Evolutionary conservation across 1,140 invertebrate genomes (phyloP).

Genomic region (Nilaparvata lugens): DNA sequence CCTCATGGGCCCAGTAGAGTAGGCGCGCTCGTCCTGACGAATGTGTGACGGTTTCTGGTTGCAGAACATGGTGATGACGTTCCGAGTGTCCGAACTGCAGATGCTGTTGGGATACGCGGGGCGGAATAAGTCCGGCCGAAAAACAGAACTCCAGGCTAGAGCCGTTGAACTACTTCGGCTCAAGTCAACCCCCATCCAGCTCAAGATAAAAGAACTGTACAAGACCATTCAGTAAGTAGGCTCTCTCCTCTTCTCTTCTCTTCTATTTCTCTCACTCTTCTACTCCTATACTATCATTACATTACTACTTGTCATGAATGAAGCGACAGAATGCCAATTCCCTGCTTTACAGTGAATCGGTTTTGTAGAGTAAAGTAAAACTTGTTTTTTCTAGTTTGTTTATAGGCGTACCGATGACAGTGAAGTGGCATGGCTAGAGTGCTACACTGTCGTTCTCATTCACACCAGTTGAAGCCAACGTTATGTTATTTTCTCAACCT

Average conservation of each 20-base stretch:
- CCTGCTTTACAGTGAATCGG: no score
- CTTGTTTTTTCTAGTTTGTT: no score
- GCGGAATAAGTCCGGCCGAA: slow-evolving; percentile 75
- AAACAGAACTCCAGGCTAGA: slow-evolving; percentile 72
- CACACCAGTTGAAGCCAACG: no score
- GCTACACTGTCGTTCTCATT: no score
- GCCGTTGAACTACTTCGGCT: slow-evolving; percentile 66
- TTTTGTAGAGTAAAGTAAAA: no score
- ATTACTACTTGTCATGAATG: no score
- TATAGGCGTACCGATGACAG: no score
- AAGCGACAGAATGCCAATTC: no score
- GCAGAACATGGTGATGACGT: slow-evolving; percentile 72
- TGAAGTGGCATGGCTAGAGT: no score
- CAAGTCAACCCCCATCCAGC: slow-evolving; percentile 57
- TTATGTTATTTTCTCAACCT: no score
- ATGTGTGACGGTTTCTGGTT: slow-evolving; percentile 12
- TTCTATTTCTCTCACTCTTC: neutral
- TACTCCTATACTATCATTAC: no score
- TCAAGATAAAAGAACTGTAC: slow-evolving; percentile 77
- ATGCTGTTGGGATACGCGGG: slow-evolving; percentile 76
- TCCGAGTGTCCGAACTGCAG: slow-evolving; percentile 76
- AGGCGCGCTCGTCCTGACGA: neutral
- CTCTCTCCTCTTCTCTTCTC: neutral
- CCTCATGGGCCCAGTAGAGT: neutral
- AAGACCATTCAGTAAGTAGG: slow-evolving; percentile 54